These are phyloP conservation scores for Philypnodon macrostomus DNA, from an alignment of 2,797 vertebrate genomes.

Conservation along the genomic window DNA sequence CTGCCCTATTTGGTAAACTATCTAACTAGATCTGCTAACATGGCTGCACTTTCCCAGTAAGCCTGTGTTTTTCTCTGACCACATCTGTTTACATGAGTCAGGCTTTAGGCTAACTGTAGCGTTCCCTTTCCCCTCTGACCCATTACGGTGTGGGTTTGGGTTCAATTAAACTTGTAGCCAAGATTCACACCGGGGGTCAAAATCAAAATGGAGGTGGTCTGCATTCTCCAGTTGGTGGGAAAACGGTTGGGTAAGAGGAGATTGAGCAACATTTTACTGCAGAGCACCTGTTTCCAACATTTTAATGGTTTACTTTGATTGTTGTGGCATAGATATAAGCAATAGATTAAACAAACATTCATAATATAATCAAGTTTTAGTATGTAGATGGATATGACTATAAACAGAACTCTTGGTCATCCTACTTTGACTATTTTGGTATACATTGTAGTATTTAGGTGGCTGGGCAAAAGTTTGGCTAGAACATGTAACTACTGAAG, in stretches of 20 bases:
- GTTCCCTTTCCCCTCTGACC: slow-evolving; percentile 1
- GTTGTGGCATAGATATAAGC: too few relatives aligned
- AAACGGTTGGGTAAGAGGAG: slow-evolving; percentile 4
- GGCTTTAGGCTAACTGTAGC: slow-evolving; percentile 20
- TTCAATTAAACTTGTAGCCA: slow-evolving; percentile 23
- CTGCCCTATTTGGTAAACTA: too few relatives aligned
- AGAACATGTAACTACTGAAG: too few relatives aligned
- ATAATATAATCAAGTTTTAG: too few relatives aligned
- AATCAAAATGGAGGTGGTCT: slow-evolving; percentile 24
- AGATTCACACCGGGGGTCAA: slow-evolving; percentile 23
- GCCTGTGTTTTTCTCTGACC: slow-evolving; percentile 27
- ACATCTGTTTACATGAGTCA: slow-evolving; percentile 40
- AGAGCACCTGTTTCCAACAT: slow-evolving; percentile 8
- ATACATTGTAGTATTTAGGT: too few relatives aligned
- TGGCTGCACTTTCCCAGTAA: slow-evolving; percentile 37
- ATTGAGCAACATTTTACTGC: too few relatives aligned
- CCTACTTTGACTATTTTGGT: too few relatives aligned
- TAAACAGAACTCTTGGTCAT: too few relatives aligned
- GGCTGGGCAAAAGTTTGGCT: too few relatives aligned
- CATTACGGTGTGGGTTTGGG: slow-evolving; percentile 13
- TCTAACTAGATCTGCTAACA: too few relatives aligned
- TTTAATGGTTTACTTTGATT: not conserved
- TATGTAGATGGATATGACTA: too few relatives aligned
- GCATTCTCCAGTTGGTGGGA: slow-evolving; percentile 32
- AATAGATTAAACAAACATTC: too few relatives aligned